Evolutionary conservation across 2,888 invertebrate species (phyloP), one percentile per base, ranked within the genome.

Genomic region (Trissoscelio sp.): DNA sequence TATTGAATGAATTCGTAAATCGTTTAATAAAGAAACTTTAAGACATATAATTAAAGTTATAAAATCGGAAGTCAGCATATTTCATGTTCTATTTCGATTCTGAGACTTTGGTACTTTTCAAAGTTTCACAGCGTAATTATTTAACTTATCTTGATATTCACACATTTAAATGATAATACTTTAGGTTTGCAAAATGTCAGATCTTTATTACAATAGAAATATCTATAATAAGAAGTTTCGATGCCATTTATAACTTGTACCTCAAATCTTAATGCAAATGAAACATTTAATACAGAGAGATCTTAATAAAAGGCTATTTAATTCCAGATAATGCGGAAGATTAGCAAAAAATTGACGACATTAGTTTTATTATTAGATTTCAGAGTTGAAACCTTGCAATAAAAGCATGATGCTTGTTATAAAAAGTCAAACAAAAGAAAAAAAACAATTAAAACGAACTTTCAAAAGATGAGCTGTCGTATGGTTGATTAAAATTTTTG

Each of bases 91-190:
- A 12, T 53, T 67, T 42, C 12, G 53, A 34, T 39, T 39, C 5
- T 22, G 42, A 79, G 66, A 75, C 57, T 75, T 60, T 62, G 34
- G 53, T 12, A 22, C 58, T 22, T 70, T 39, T 51, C 34, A 37
- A 60, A 73, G 60, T 66, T 74, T 74, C 74, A 57, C 24, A 66
- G 64, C 42, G 37, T 16, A 51, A 60, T 60, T 62, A 73, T 73
- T 73, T 62, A 73, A 73, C 39, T 79, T 77, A 48, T 74, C n/a
- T n/a, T n/a, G n/a, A n/a, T n/a, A 37, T 83, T 83, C 81, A 58
- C 69, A 73, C 79, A 62, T 80, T 77, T 73, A 75, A 79, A 77
- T 83, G 67, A 79, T 64, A 44, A 64, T 55, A 77, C 73, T 81
- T 69, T 14, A 20, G 42, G 16, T 24, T 34, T 39, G 51, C 55